Evolutionary conservation across 2,797 vertebrate species (phyloP), one percentile per base, ranked within the genome.

Genomic region (Eleutherodactylus coqui): DNA sequence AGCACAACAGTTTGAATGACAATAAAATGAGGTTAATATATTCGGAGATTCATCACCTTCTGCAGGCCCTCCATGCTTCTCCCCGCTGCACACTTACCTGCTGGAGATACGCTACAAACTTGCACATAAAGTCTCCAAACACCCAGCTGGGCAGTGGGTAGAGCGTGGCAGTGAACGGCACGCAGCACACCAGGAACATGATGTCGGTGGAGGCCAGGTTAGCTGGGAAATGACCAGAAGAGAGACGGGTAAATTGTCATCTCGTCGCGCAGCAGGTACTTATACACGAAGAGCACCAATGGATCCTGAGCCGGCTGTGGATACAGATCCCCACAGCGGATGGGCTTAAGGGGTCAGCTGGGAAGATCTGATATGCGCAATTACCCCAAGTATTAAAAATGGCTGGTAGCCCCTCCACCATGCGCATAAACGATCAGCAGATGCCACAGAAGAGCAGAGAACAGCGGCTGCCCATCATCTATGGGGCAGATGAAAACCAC

Each of bases 141-240:
- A 96, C 89, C 95, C 94, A 95, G 91, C 94, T 95, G 79, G 95
- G 94, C 89, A 96, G 90, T 0, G 93, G 94, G 86, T 96, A 96
- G 34, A 96, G 92, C 0, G 93, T 94, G 69, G 95, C 95, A 34
- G 95, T 96, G 91, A 96, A 96, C 8, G 95, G 95, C 14, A 96
- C 94, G 24, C 95, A 96, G 89, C 95, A 95, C 24, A 96, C 90
- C 83, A 95, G 91, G 78, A 96, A 95, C 64, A 95, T 90, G 87
- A 95, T 94, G 75, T 96, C 95, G 0, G 94, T 94, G 0, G 91
- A 92, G 0, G 94, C 94, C 89, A 95, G 88, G 84, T 96, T 95
- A 11, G 94, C 94, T 95, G 88, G 9, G 49, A 70, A 29, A 29
- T 2, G 8, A 51, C 47, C 6, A 75, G 43, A 5, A 72, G 5